A percentile compares a stretch with the other conserved stretches of the same genome.
phyloP scores from a whole-genome alignment of 1,140 invertebrate species.

The Carposina sasakii region DNA sequence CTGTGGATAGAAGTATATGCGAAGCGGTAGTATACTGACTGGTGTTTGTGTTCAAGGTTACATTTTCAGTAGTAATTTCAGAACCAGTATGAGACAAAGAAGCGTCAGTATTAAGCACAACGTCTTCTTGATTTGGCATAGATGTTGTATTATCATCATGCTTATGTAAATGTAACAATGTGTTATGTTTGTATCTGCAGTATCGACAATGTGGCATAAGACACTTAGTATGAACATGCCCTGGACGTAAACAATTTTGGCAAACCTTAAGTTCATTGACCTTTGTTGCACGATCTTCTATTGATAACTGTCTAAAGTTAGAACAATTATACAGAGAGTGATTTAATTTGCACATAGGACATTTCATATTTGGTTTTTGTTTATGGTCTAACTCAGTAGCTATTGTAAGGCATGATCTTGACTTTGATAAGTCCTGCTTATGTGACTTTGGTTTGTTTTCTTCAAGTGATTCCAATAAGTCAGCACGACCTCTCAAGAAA shows the following conservation, averaged over 20 bases:
- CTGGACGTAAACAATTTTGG: conserved; percentile 1
- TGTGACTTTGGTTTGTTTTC: not conserved
- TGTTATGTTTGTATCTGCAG: conserved; percentile 6
- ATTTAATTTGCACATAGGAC: conserved; percentile 1
- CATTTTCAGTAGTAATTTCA: not conserved
- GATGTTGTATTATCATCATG: not conserved
- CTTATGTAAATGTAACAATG: conserved; percentile 3
- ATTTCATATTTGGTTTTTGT: not conserved
- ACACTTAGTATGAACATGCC: not conserved
- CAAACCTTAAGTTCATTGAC: conserved; percentile 2
- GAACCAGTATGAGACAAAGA: not conserved
- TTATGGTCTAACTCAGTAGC: not conserved
- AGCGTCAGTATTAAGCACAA: not conserved
- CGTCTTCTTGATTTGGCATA: not conserved
- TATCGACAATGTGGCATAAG: conserved; percentile 1
- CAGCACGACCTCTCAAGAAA: conserved; percentile 3
- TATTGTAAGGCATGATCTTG: not conserved
- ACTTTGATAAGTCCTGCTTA: not conserved
- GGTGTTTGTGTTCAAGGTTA: not conserved
- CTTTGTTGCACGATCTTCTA: conserved; percentile 5
- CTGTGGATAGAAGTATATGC: conserved; percentile 9
- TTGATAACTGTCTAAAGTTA: not conserved
- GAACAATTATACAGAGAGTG: conserved; percentile 1
- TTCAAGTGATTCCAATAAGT: conserved; percentile 7
- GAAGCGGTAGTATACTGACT: conserved; percentile 5